phyloP scores from a whole-genome alignment of 2,888 invertebrate genomes.

The Acrocera orbiculus region DNA sequence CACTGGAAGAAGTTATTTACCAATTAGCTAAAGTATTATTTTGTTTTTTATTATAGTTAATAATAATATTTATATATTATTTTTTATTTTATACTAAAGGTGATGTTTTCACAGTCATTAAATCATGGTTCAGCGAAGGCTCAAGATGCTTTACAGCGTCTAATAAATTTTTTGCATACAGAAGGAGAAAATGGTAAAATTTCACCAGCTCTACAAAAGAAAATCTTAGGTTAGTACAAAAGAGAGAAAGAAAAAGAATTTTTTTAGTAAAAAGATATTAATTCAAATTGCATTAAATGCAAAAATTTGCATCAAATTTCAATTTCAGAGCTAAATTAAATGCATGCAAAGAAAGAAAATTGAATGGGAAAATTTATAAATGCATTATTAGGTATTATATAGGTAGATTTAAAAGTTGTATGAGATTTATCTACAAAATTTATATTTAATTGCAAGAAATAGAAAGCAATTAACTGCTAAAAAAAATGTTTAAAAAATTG shows the following conservation, averaged over 20 bases:
- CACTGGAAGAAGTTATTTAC: conserved; percentile 62
- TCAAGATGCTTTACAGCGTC: conserved; percentile 52
- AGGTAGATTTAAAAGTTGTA: no score
- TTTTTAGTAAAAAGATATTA: no score
- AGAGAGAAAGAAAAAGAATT: background rate
- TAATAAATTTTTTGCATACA: conserved; percentile 53
- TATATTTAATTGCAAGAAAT: no score
- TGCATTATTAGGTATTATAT: no score
- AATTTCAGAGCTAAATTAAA: no score
- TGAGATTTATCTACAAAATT: no score
- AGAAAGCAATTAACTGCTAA: no score
- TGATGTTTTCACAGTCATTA: conserved; percentile 62
- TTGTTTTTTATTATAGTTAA: background rate
- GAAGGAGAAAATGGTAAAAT: conserved; percentile 58
- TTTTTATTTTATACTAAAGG: conserved; percentile 32
- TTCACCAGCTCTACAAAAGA: conserved; percentile 55
- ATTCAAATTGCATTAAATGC: no score
- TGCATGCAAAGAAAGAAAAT: no score
- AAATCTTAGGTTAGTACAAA: conserved; percentile 50
- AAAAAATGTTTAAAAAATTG: no score
- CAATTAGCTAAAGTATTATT: conserved; percentile 49
- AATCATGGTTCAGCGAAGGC: conserved; percentile 49
- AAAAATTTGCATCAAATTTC: no score
- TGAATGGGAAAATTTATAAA: no score
- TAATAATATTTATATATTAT: conserved; percentile 1